Base-by-base conservation (phyloP, 2,888 invertebrate species). In the Cryptus armator region DNA sequence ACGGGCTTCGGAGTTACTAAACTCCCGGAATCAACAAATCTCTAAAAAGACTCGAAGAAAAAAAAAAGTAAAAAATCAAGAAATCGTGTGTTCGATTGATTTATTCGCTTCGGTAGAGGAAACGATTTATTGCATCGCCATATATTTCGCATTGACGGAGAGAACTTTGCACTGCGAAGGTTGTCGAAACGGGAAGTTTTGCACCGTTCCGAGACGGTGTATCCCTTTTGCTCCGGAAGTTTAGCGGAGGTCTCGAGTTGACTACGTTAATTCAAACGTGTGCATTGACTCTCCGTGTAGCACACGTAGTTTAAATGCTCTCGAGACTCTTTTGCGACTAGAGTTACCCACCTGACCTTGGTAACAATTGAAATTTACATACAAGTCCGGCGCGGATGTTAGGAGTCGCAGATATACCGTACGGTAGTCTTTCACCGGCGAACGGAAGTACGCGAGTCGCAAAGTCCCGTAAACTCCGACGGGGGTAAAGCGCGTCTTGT, bases 361-460 rank as follows among this genome's bases (percentile, higher is more conserved):
- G 85, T 81, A 88, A 88, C 88, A 88, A 88, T 88, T 79, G 86
- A 88, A 88, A 88, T 88, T 87, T 83, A 77, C 88, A 88, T 88
- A 87, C 37, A 66, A 62, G 66, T 79, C 77, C 71, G 82, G 53
- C 9, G 70, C 68, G 86, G 83, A 85, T 80, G 37, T 48, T 46
- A 64, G 72, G 67, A 53, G 51, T 46, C 37, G 72, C 43, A n/a
- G 53, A 67, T 24, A 72, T 86, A 85, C 87, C 87, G 87, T 86
- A 83, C 66, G 59, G 37, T 66, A 74, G 44, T 67, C 72, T 81
- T 84, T 77, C 76, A 74, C 70, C 75, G 75, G 75, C 56, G 81
- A 85, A 85, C 85, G 85, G 85, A 85, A 79, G 85, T 85, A 10
- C 48, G 48, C 48, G 48, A 71, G 82, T 79, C 79, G 79, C 79